Evolutionary conservation across 2,888 invertebrate genomes (phyloP), one percentile per base, ranked within the genome.

Genomic region (Dryobotodes eremita): DNA sequence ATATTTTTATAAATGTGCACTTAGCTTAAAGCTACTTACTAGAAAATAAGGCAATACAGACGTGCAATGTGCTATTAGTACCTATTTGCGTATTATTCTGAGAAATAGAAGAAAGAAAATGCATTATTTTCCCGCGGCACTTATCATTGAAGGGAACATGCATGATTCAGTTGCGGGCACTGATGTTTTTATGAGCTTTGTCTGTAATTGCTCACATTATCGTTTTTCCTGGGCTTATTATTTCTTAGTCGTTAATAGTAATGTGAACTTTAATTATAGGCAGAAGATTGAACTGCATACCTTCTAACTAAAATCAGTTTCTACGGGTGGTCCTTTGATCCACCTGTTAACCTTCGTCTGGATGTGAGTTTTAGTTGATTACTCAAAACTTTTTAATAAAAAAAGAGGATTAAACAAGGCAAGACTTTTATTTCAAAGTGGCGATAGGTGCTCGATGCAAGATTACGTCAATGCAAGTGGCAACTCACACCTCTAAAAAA

Each of bases 91-190:
- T 65, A 75, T 70, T 69, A 42, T 70, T 53, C 82, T 81, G 77
- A 31, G 78, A 80, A 84, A 81, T 77, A 31, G 61, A 69, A 75
- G 76, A 66, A 80, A 78, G 31, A 75, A 64, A 69, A 86, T 71
- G 65, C 66, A 65, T 79, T 20, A 42, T 81, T 85, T 88, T 88
- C 82, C 82, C 82, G 79, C 74, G 74, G 73, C 71, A 78, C 26
- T 85, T 80, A 71, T 75, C 66, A 64, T 64, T 64, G 50, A 77
- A 79, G 70, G 80, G 68, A 80, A 82, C 85, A 82, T 74, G 26
- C 50, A 77, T 74, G 65, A 61, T 70, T 71, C 69, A 53, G 23
- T 42, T 57, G 36, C 26, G 46, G 50, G 84, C 71, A 26, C 31
- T 15, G 15, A 36, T 26, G 31, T 79, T 84, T 84, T 82, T 79